Conservation (phyloP, 2,888 invertebrate species). For the Cephus runcator region DNA sequence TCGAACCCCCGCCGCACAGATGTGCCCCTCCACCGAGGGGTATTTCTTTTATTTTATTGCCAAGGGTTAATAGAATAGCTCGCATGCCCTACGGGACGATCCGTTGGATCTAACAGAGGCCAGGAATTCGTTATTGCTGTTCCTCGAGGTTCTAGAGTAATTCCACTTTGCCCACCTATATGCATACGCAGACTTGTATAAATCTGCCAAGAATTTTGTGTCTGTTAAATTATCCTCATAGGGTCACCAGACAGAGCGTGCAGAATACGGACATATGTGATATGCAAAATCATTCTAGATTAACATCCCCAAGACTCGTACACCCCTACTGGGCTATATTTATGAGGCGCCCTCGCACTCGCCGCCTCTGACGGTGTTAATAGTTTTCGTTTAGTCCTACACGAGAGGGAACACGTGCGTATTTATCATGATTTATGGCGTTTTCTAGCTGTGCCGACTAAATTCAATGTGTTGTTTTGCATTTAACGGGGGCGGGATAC, state of each 20-base stretch:
- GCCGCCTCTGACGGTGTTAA: constrained; percentile 39
- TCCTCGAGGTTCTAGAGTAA: background rate
- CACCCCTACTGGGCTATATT: constrained; percentile 25
- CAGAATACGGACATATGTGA: constrained; percentile 56
- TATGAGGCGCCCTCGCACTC: constrained; percentile 23
- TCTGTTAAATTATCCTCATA: background rate
- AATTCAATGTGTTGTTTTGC: constrained; percentile 51
- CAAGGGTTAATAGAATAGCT: constrained; percentile 54
- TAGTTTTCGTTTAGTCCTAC: constrained; percentile 48
- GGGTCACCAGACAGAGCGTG: constrained; percentile 26
- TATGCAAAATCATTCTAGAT: constrained; percentile 48
- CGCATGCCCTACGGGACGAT: constrained; percentile 34
- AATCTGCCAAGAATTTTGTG: background rate
- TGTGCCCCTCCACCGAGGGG: constrained; percentile 40
- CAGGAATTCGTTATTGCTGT: background rate
- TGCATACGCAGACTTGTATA: background rate
- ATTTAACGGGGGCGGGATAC: constrained; percentile 57
- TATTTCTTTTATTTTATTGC: constrained; percentile 61
- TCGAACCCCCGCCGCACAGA: constrained; percentile 44
- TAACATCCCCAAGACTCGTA: constrained; percentile 26
- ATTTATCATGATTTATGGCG: constrained; percentile 63
- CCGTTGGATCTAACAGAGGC: background rate
- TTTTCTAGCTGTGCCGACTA: constrained; percentile 30
- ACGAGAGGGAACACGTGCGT: constrained; percentile 61
- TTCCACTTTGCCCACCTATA: background rate